phyloP scores from a whole-genome alignment of 2,888 invertebrate genomes.

The Galerucella calmariensis region DNA sequence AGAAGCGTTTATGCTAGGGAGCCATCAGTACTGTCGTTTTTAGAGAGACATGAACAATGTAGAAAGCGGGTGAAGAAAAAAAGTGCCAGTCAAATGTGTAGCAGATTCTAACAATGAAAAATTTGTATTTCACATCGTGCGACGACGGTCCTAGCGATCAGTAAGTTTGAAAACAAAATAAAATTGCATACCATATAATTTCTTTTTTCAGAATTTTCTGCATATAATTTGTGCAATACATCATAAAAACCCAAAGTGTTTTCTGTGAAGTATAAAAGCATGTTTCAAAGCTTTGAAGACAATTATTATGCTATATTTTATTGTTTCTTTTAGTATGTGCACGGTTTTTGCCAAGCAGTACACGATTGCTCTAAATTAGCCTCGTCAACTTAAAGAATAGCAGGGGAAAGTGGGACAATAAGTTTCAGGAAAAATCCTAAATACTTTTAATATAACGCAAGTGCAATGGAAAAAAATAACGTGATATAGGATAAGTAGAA shows the following conservation, averaged over 20 bases:
- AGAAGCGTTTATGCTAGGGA: too few relatives aligned
- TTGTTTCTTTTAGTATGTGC: constrained; percentile 47
- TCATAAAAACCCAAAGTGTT: constrained; percentile 39
- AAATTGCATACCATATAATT: constrained; percentile 43
- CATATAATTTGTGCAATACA: constrained; percentile 46
- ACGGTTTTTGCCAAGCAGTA: constrained; percentile 39
- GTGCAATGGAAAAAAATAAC: not conserved
- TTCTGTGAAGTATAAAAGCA: constrained; percentile 48
- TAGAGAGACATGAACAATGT: too few relatives aligned
- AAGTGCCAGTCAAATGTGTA: too few relatives aligned
- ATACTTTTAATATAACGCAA: not conserved
- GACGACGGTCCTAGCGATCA: not conserved
- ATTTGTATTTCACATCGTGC: too few relatives aligned
- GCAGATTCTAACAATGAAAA: too few relatives aligned
- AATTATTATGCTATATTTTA: constrained; percentile 51
- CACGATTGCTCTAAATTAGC: constrained; percentile 44
- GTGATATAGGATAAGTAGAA: too few relatives aligned
- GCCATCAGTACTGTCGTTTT: too few relatives aligned
- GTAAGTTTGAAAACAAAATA: not conserved
- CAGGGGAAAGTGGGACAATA: constrained; percentile 25
- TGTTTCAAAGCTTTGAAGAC: constrained; percentile 50
- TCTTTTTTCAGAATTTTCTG: constrained; percentile 39
- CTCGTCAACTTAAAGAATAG: constrained; percentile 12
- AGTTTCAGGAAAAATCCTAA: constrained; percentile 1
- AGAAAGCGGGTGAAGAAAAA: too few relatives aligned